phyloP scores from a whole-genome alignment of 1,140 invertebrate species.

The Ips nitidus region DNA sequence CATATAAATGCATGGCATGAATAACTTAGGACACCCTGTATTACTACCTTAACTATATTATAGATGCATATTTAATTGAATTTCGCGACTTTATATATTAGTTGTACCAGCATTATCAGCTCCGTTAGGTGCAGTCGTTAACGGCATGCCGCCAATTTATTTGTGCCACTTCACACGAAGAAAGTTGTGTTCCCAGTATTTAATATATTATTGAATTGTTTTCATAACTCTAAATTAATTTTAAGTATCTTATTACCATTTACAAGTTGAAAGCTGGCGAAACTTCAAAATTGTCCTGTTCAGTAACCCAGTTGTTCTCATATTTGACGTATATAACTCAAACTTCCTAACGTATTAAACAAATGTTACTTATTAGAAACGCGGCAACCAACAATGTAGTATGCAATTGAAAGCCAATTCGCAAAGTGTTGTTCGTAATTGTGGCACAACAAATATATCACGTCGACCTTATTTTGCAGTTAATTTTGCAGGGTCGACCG shows the following conservation, averaged over 20 bases:
- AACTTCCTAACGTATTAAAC: too few relatives aligned
- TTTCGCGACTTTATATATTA: slow-evolving; percentile 5
- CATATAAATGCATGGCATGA: too few relatives aligned
- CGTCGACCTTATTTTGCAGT: slow-evolving; percentile 14
- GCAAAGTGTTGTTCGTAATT: background rate
- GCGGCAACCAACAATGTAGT: too few relatives aligned
- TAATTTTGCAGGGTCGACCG: slow-evolving; percentile 21
- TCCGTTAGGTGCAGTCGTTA: slow-evolving; percentile 16
- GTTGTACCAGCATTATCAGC: background rate
- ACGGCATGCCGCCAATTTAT: slow-evolving; percentile 15
- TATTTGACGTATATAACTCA: too few relatives aligned
- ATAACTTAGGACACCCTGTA: too few relatives aligned
- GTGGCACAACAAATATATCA: slow-evolving; percentile 9
- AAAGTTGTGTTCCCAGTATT: slow-evolving; percentile 11
- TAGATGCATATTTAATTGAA: slow-evolving; percentile 14
- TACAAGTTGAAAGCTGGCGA: too few relatives aligned
- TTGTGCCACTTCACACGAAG: slow-evolving; percentile 14
- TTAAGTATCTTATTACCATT: too few relatives aligned
- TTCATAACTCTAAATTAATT: background rate
- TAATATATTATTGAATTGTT: slow-evolving; percentile 5
- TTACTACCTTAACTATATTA: background rate
- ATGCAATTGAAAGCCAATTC: background rate
- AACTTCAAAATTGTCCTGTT: too few relatives aligned
- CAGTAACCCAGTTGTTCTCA: too few relatives aligned
- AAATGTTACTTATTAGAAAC: too few relatives aligned